These are phyloP conservation scores for Brenthis hecate DNA, from an alignment of 2,888 invertebrate species.

Conservation along the genomic window DNA sequence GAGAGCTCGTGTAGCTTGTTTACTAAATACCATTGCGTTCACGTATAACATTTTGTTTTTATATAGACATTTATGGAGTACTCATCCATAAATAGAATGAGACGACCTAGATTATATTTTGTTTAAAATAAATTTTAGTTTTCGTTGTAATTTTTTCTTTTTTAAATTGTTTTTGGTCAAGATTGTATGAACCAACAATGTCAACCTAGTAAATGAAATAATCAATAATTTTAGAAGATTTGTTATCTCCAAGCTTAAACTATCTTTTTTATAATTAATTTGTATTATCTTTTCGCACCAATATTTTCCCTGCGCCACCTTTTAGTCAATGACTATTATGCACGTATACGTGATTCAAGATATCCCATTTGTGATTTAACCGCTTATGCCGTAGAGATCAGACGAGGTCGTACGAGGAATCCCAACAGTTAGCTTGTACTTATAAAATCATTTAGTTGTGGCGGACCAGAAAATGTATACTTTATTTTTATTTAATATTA, in stretches of 20 bases:
- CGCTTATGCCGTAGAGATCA: conserved; percentile 18
- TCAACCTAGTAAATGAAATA: no score
- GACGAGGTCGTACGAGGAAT: conserved; percentile 22
- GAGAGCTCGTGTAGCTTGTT: not conserved
- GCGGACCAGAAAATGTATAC: not conserved
- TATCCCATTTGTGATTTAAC: conserved; percentile 21
- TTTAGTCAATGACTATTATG: not conserved
- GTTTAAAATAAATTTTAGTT: not conserved
- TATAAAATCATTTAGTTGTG: not conserved
- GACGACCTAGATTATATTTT: not conserved
- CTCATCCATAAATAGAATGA: not conserved
- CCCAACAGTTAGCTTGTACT: conserved; percentile 4
- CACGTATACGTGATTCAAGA: conserved; percentile 22
- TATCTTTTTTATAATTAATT: no score
- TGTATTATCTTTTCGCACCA: no score
- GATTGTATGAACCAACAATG: no score
- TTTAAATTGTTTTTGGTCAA: no score
- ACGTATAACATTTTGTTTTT: not conserved
- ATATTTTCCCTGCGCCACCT: no score
- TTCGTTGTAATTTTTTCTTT: no score
- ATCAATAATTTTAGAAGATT: no score
- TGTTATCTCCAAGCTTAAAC: no score
- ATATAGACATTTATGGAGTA: not conserved
- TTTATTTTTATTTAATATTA: not conserved
- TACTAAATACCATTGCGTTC: not conserved